These are phyloP conservation scores for Drosophila dives DNA, from an alignment of 2,888 invertebrate genomes.

Conservation along the genomic window DNA sequence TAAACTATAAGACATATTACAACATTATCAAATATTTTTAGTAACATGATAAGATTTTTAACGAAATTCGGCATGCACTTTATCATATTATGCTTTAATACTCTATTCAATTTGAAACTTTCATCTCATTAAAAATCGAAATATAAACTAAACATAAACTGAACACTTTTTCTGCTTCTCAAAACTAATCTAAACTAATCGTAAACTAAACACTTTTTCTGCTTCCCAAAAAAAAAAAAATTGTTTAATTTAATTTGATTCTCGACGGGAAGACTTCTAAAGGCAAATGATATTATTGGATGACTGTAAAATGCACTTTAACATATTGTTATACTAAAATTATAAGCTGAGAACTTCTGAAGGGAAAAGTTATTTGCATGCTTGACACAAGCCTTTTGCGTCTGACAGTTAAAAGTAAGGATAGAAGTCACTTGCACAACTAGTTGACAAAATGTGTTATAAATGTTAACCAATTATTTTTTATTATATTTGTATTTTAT, in stretches of 20 bases:
- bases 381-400: neutral
- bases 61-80: neutral
- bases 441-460: neutral
- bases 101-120: neutral
- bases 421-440: neutral
- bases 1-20: neutral
- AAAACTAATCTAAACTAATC: no score
- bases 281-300: neutral
- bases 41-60: neutral
- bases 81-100: neutral
- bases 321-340: neutral
- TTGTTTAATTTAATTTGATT: no score
- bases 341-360: neutral
- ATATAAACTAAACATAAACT: neutral
- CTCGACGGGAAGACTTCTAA: neutral
- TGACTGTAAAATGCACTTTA: neutral
- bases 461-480: neutral
- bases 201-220: no score
- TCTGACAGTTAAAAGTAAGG: neutral
- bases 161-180: neutral
- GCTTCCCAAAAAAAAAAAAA: no score
- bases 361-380: neutral
- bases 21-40: neutral
- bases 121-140: neutral
- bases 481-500: neutral